Conservation (phyloP, 2,113 vertebrate species). For the Pteropus alecto region DNA sequence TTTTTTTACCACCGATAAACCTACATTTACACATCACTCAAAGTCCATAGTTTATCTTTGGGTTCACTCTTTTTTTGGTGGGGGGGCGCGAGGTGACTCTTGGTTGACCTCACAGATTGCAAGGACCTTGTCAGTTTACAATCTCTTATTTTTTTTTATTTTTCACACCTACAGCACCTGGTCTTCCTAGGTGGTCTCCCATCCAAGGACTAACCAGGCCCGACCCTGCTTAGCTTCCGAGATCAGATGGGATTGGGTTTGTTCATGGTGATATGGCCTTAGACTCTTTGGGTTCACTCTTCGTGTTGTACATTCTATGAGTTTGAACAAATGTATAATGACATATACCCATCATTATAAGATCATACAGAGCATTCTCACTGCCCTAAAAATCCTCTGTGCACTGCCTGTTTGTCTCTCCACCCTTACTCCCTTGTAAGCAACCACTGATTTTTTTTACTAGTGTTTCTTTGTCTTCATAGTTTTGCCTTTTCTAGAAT, state of each 20-base stretch:
- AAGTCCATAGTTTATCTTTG: background rate
- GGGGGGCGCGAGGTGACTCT: too few species aligned
- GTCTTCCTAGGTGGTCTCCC: too few species aligned
- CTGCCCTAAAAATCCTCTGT: background rate
- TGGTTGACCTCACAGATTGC: too few species aligned
- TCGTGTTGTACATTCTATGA: background rate
- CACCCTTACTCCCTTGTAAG: background rate
- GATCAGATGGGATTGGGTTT: too few species aligned
- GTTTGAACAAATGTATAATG: background rate
- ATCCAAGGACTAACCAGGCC: too few species aligned
- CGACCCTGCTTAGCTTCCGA: too few species aligned
- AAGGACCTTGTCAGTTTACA: too few species aligned
- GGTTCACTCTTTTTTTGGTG: background rate
- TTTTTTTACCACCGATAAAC: background rate
- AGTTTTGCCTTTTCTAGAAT: background rate
- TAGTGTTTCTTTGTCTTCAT: background rate
- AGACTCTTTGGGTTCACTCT: background rate
- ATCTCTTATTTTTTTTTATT: too few species aligned
- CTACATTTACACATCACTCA: background rate
- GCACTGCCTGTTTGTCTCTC: background rate
- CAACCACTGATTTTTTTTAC: background rate
- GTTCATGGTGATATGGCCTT: too few species aligned
- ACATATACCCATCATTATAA: background rate
- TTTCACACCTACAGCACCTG: too few species aligned
- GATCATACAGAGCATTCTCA: background rate